A percentile compares a stretch with the other conserved stretches of the same genome.
Evolutionary conservation across 2,888 invertebrate species (phyloP).

Genomic region (Eledona agricola): DNA sequence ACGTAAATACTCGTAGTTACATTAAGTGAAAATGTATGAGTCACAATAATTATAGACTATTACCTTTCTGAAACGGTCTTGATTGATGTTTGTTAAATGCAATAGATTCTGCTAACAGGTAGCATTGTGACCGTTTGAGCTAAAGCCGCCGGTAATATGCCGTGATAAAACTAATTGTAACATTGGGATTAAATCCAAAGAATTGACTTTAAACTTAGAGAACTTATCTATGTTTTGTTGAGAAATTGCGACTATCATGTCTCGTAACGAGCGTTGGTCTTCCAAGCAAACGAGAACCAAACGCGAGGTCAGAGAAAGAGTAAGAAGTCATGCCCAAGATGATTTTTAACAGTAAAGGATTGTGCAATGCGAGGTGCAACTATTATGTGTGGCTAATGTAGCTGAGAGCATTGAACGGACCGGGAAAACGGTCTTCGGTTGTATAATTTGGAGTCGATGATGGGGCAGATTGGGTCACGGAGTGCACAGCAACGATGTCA

Average conservation of each 20-base stretch:
- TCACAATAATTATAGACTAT: conserved; percentile 15
- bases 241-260: too few relatives aligned
- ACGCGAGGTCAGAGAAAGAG: conserved; percentile 14
- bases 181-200: not conserved
- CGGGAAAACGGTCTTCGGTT: conserved; percentile 2
- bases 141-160: not conserved
- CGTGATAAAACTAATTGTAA: conserved; percentile 4
- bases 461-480: conserved; percentile 4
- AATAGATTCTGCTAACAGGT: conserved; percentile 13
- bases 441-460: conserved; percentile 9
- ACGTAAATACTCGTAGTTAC: conserved; percentile 15
- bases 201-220: too few relatives aligned
- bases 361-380: conserved; percentile 14
- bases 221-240: too few relatives aligned
- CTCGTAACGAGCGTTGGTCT: too few relatives aligned
- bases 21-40: conserved; percentile 22
- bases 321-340: conserved; percentile 16
- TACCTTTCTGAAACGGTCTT: conserved; percentile 20
- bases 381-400: conserved; percentile 9
- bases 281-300: conserved; percentile 6
- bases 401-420: conserved; percentile 8
- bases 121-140: not conserved
- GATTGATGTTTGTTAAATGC: conserved; percentile 20
- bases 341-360: conserved; percentile 13
- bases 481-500: too few relatives aligned